A percentile compares a stretch with the other conserved stretches of the same genome.
Conservation (phyloP, 2,113 vertebrate genomes). For the Sterna hirundo region DNA sequence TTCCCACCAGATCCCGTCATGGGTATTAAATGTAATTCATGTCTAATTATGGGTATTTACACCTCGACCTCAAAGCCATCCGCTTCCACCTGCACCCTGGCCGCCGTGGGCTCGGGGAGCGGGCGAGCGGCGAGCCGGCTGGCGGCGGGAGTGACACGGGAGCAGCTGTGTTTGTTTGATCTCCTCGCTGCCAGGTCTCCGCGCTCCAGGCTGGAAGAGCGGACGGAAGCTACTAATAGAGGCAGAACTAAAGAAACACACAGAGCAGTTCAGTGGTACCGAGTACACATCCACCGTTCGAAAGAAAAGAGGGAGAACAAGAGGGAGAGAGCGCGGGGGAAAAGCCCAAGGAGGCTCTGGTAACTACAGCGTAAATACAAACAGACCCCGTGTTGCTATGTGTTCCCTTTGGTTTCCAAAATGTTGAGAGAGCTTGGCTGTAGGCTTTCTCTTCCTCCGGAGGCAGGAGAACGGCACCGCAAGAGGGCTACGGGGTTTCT, state of each 20-base stretch:
- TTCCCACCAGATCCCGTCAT: conserved; percentile 27
- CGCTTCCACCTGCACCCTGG: conserved; percentile 27
- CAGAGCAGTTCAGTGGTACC: conserved; percentile 12
- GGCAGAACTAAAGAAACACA: conserved; percentile 58
- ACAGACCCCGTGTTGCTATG: background rate
- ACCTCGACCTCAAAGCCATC: conserved; percentile 53
- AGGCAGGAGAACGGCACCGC: background rate
- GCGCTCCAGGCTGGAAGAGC: conserved; percentile 34
- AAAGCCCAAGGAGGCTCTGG: background rate
- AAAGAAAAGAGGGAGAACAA: conserved; percentile 19
- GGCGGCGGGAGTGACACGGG: background rate
- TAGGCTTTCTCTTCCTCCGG: background rate
- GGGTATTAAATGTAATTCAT: conserved; percentile 22
- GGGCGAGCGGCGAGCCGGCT: background rate
- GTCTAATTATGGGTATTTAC: conserved; percentile 53
- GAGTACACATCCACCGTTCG: background rate
- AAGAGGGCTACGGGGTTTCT: background rate
- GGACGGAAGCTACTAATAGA: conserved; percentile 53
- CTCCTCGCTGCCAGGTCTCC: conserved; percentile 52
- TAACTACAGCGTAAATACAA: conserved; percentile 1
- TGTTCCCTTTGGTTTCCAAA: background rate
- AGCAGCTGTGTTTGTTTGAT: conserved; percentile 77
- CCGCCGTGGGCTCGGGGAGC: background rate
- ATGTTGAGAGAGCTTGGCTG: background rate
- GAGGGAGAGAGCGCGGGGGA: background rate